These are phyloP conservation scores for Pyrocoelia pectoralis DNA, from an alignment of 2,888 invertebrate species.

Conservation along the genomic window DNA sequence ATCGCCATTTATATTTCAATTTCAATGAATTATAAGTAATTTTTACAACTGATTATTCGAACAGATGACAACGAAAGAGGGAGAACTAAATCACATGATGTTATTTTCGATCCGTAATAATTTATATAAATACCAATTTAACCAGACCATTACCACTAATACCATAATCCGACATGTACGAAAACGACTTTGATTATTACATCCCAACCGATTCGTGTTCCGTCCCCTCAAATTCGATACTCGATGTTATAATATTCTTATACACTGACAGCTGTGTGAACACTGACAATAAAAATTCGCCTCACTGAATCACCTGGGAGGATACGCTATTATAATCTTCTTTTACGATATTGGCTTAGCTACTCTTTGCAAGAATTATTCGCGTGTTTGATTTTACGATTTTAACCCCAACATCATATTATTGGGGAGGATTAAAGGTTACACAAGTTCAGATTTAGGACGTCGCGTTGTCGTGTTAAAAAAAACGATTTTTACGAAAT, in stretches of 20 bases:
- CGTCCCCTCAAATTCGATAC: slow-evolving; percentile 25
- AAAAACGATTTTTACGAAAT: too few relatives aligned
- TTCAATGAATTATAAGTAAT: too few relatives aligned
- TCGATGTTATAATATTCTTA: slow-evolving; percentile 9
- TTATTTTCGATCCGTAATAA: slow-evolving; percentile 1
- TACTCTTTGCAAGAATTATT: not conserved
- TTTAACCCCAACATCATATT: not conserved
- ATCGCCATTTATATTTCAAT: too few relatives aligned
- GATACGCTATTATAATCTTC: slow-evolving; percentile 11
- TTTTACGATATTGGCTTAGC: slow-evolving; percentile 10
- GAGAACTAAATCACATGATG: not conserved
- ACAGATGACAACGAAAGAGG: not conserved
- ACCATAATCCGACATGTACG: slow-evolving; percentile 42
- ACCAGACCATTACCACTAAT: slow-evolving; percentile 27
- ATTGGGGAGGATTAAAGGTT: not conserved
- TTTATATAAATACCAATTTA: not conserved
- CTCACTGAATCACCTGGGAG: slow-evolving; percentile 16
- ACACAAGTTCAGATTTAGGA: too few relatives aligned
- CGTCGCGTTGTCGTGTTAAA: too few relatives aligned
- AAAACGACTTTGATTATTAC: slow-evolving; percentile 41
- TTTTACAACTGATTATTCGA: too few relatives aligned
- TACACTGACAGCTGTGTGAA: slow-evolving; percentile 12
- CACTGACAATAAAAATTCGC: slow-evolving; percentile 6
- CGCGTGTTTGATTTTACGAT: slow-evolving; percentile 7
- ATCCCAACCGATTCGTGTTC: slow-evolving; percentile 10